Base-by-base conservation (phyloP, 2,797 vertebrate genomes). In the Champsocephalus esox region DNA sequence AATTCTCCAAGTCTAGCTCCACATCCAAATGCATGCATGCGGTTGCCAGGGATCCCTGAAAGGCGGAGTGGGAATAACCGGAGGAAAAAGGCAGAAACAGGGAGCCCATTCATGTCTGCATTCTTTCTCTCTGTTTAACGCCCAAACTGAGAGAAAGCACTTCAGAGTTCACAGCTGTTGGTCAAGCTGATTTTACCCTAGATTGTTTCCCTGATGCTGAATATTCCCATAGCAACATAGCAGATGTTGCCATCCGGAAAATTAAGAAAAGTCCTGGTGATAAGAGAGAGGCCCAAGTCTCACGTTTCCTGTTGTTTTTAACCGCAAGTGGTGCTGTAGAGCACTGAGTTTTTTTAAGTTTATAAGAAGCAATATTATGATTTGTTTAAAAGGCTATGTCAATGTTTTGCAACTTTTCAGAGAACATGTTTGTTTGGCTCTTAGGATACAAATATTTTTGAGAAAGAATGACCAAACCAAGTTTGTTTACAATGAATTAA, bases 61-160 rank as follows among this genome's bases (percentile, higher is more conserved):
- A 78, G 70, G 69, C 70, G 64, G 72, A 66, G 68, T 64, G 73
- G 82, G 77, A 84, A 86, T 84, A 79, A 70, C 24, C n/a, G 45
- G 43, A 28, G 28, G 52, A 67, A 80, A 75, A 67, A 79, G 38
- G 38, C 66, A 17, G 75, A 76, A 85, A 93, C 93, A 92, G 87
- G 82, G 85, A 83, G 69, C 68, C 77, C 81, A 90, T 92, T 93
- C 87, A 91, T 65, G 78, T 63, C 82, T 54, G 78, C 79, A 89
- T 86, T 90, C 80, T 83, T 85, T 70, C 70, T 66, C 28, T 73
- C 80, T 64, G 73, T 73, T 84, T 83, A 69, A 82, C 24, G 54
- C 73, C 75, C 58, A 45, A 59, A 81, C 73, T 73, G 51, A 83
- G 68, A 79, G 67, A 83, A 90, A 78, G 50, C 75, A 48, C 77